Evolutionary conservation across 1,140 invertebrate species (phyloP).

Genomic region (Drosophila murphyi): DNA sequence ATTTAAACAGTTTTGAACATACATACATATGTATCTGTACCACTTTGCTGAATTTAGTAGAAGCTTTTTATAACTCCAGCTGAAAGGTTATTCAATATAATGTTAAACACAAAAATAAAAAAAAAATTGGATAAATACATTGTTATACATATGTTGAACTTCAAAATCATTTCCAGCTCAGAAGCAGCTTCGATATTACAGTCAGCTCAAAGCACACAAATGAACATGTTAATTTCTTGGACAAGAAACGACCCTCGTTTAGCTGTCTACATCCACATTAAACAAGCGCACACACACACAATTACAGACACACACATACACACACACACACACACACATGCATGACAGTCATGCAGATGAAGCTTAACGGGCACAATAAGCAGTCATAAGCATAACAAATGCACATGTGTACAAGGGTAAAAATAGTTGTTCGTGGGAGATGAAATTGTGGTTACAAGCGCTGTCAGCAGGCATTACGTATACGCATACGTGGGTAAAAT

Average conservation of each 20-base stretch:
- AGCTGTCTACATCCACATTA: neutral
- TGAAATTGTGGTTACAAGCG: conserved; percentile 19
- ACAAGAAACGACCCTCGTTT: conserved; percentile 10
- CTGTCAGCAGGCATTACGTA: conserved; percentile 38
- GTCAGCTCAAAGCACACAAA: conserved; percentile 14
- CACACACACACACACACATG: conserved; percentile 9
- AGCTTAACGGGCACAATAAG: conserved; percentile 39
- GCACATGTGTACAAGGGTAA: conserved; percentile 9
- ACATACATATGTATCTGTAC: too few relatives aligned
- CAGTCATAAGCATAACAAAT: conserved; percentile 54
- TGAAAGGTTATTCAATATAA: too few relatives aligned
- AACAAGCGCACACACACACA: conserved; percentile 12
- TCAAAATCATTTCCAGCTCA: neutral
- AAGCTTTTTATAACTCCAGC: too few relatives aligned
- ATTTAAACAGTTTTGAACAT: too few relatives aligned
- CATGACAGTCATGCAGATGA: conserved; percentile 29
- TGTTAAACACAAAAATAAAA: neutral
- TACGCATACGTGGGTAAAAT: conserved; percentile 29
- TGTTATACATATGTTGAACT: neutral
- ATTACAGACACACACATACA: neutral
- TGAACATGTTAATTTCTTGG: neutral
- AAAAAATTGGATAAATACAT: neutral
- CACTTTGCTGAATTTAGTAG: too few relatives aligned
- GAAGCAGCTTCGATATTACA: neutral
- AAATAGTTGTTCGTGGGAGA: neutral